phyloP scores from a whole-genome alignment of 2,797 vertebrate genomes.

The Vespertilio murinus region DNA sequence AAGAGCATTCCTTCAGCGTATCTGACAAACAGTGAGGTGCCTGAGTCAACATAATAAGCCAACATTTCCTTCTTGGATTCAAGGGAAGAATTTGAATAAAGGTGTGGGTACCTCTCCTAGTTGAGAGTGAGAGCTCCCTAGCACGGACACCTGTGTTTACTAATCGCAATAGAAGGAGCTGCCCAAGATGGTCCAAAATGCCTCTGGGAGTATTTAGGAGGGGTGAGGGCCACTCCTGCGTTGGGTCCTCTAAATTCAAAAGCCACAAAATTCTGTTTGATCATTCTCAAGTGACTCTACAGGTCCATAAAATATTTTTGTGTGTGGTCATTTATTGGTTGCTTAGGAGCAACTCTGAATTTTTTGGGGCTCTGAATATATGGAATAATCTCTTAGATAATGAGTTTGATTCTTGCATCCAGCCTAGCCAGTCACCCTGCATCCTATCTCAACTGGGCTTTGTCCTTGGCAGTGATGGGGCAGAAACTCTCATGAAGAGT shows the following conservation, averaged over 20 bases:
- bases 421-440: neutral
- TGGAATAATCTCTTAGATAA: neutral
- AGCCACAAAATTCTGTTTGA: neutral
- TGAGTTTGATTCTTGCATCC: neutral
- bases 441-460: neutral
- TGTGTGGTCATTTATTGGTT: neutral
- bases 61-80: constrained; percentile 12
- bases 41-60: neutral
- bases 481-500: neutral
- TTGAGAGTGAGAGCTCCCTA: constrained; percentile 30
- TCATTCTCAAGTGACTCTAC: neutral
- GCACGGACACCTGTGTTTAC: neutral
- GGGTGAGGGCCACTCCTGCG: neutral
- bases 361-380: constrained; percentile 7
- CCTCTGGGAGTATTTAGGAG: neutral
- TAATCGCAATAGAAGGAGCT: neutral
- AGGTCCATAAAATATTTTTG: neutral
- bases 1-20: neutral
- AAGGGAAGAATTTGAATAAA: constrained; percentile 10
- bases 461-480: neutral
- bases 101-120: neutral
- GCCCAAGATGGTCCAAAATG: neutral
- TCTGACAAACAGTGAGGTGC: neutral
- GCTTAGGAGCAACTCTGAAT: neutral
- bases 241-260: neutral